A percentile compares a stretch with the other conserved stretches of the same genome.
Conservation (phyloP, 2,113 vertebrate species). For the Rhinopithecus roxellana region DNA sequence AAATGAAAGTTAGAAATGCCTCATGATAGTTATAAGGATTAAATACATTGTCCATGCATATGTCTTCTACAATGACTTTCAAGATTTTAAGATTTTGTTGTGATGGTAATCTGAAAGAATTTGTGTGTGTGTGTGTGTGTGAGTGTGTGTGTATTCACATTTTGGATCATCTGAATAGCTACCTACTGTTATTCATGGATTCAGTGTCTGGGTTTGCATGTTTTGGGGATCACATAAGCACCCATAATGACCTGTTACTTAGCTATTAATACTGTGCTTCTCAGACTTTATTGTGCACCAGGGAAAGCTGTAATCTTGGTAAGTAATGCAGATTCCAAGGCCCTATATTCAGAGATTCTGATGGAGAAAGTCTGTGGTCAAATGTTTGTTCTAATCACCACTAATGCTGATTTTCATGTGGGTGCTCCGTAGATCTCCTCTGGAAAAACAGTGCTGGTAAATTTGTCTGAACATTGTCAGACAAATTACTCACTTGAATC, state of each 20-base stretch:
- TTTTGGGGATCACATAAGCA: neutral
- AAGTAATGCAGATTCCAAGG: neutral
- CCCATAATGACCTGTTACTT: neutral
- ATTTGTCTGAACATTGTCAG: neutral
- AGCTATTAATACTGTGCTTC: neutral
- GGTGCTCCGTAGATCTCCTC: neutral
- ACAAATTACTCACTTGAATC: neutral
- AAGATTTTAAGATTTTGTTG: neutral
- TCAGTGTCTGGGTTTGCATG: neutral
- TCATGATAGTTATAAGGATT: neutral
- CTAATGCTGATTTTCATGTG: neutral
- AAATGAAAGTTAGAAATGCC: neutral
- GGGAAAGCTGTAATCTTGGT: neutral
- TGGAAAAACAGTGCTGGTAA: neutral
- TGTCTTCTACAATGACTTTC: neutral
- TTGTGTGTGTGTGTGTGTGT: neutral
- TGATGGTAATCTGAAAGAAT: neutral
- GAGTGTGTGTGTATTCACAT: neutral
- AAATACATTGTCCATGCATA: neutral
- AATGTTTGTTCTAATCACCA: neutral
- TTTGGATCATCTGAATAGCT: neutral
- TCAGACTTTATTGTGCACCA: neutral
- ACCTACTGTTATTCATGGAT: neutral
- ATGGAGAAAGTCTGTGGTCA: neutral
- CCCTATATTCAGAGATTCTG: neutral